A percentile compares a stretch with the other conserved stretches of the same genome.
These are phyloP conservation scores for Eolophus roseicapilla DNA, from an alignment of 2,113 vertebrate genomes.

Conservation along the genomic window DNA sequence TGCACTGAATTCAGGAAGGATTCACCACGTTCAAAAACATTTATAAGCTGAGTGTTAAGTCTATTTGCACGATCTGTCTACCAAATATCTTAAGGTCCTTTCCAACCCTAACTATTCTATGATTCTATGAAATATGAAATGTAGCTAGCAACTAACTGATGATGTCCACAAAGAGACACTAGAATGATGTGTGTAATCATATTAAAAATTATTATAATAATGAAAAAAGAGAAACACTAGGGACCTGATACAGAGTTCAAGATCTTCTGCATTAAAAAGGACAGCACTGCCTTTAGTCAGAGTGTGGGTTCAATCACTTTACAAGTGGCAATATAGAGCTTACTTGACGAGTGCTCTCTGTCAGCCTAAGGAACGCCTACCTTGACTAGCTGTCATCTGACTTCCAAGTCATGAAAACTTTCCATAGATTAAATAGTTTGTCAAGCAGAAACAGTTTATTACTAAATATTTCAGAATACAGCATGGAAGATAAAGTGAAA, in stretches of 20 bases:
- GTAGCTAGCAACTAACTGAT: neutral
- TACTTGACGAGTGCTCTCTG: neutral
- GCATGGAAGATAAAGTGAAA: neutral
- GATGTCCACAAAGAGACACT: neutral
- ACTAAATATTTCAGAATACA: neutral
- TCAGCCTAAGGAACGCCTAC: neutral
- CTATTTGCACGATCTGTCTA: neutral
- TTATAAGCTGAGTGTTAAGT: neutral
- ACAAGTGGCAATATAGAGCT: neutral
- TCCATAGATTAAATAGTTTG: neutral
- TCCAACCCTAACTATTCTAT: neutral
- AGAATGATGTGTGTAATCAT: neutral
- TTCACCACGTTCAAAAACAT: neutral
- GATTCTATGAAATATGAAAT: neutral
- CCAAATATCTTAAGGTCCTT: neutral
- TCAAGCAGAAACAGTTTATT: neutral
- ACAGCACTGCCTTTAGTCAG: neutral
- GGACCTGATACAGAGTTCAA: neutral
- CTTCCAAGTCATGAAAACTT: neutral
- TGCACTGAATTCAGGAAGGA: neutral
- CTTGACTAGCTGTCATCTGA: neutral
- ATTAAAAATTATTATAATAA: neutral
- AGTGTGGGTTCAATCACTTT: neutral
- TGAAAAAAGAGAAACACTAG: neutral
- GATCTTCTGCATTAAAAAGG: neutral